A percentile compares a stretch with the other conserved stretches of the same genome.
Evolutionary conservation across 37 sponge, comb jelly and placozoan genomes (phyloP).

Genomic region (Axinella damicornis): DNA sequence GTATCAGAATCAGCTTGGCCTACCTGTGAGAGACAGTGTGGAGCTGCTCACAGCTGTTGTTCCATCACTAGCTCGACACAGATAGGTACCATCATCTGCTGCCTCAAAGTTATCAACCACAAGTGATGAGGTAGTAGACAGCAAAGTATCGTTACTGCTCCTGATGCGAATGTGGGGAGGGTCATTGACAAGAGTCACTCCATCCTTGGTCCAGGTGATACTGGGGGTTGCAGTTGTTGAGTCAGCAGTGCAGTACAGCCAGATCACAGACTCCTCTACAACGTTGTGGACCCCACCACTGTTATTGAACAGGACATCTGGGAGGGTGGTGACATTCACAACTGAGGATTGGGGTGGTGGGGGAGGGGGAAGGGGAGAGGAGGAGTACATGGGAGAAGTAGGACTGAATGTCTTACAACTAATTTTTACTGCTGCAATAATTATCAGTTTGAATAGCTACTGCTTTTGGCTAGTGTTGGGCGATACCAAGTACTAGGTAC

Average conservation of each 20-base stretch:
- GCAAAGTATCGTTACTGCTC: background rate
- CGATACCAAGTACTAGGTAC: too few relatives aligned
- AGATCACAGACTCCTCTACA: slow-evolving; percentile 40
- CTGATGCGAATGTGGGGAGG: slow-evolving; percentile 42
- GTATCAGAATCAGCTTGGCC: too few relatives aligned
- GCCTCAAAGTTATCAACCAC: slow-evolving; percentile 23
- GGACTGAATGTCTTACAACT: too few relatives aligned
- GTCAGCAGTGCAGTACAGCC: slow-evolving; percentile 38
- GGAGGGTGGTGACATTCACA: slow-evolving; percentile 16
- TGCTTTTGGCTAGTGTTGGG: too few relatives aligned
- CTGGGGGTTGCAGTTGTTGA: background rate
- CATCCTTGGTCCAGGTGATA: slow-evolving; percentile 49
- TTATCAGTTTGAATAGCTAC: too few relatives aligned
- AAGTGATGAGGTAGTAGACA: slow-evolving; percentile 13
- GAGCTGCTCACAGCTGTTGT: slow-evolving; percentile 3
- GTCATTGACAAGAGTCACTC: slow-evolving; percentile 12
- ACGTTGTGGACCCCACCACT: background rate
- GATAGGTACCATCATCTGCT: slow-evolving; percentile 31
- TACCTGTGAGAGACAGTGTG: background rate
- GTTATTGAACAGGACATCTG: background rate
- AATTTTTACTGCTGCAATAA: too few relatives aligned
- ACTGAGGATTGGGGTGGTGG: background rate
- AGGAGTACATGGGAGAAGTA: too few relatives aligned
- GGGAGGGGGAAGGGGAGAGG: too few relatives aligned
- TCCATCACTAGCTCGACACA: slow-evolving; percentile 18